Evolutionary conservation across 2,113 vertebrate genomes (phyloP), one percentile per base, ranked within the genome.

Genomic region (Takifugu bimaculatus): DNA sequence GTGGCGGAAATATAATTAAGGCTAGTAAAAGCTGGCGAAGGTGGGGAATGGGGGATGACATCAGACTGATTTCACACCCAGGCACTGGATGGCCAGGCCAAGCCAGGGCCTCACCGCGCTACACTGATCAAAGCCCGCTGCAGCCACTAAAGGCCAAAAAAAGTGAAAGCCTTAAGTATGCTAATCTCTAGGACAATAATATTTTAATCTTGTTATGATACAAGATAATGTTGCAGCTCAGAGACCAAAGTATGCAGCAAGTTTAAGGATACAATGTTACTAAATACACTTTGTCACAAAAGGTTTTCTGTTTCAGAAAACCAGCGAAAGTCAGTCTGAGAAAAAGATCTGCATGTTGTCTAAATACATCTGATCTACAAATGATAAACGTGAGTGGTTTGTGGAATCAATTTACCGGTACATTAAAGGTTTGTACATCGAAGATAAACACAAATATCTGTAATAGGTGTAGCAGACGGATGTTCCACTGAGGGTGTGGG

Each of bases 181-280:
- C 94, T 99, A 98, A 99, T 96, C 95, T 96, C 92, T 94, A 94
- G 94, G 94, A 95, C 95, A 98, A 98, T 97, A 97, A 96, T 96
- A 96, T 98, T 99, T 96, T 99, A 98, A 99, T 98, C 96, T 99
- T 95, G 94, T 99, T 99, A 99, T 92, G 95, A 97, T 95, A 98
- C 96, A 99, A 97, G 94, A 95, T 97, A 98, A 97, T 94, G 93
- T 94, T 73, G 82, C 91, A 91, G 93, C 92, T 94, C 93, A 92
- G 90, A 89, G 90, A 92, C 89, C 93, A 93, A 94, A 95, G 93
- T 94, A 91, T 92, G 89, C 83, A 85, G 87, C 87, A 83, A 68
- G 55, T 70, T 64, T 44, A 68, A 74, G 12, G 65, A 87, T 79
- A 85, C 83, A 89, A 92, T 88, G 89, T 90, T 86, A 85, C 44